A percentile compares a stretch with the other conserved stretches of the same genome.
Evolutionary conservation across 2,888 invertebrate species (phyloP).

Genomic region (Napeogenes inachia): DNA sequence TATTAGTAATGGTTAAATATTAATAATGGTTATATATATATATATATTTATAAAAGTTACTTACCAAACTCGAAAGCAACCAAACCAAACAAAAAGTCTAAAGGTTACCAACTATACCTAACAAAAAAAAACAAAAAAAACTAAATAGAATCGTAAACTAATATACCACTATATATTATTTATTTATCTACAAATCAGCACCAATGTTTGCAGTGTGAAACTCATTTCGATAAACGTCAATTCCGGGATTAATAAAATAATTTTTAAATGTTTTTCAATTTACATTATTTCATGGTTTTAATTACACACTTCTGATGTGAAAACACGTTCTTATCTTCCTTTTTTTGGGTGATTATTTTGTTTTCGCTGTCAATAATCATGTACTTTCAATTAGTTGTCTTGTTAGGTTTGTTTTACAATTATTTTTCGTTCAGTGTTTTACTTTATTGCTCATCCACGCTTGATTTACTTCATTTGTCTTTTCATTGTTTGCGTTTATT

Average conservation of each 20-base stretch:
- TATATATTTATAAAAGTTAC: too few relatives aligned
- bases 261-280: slow-evolving; percentile 34
- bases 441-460: background rate
- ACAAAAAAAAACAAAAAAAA: too few relatives aligned
- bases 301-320: slow-evolving; percentile 28
- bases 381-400: slow-evolving; percentile 8
- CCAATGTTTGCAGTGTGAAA: slow-evolving; percentile 19
- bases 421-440: slow-evolving; percentile 4
- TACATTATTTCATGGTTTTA: slow-evolving; percentile 38
- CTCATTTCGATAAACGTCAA: slow-evolving; percentile 31
- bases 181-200: background rate
- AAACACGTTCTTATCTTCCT: slow-evolving; percentile 17
- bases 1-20: too few relatives aligned
- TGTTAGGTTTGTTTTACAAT: slow-evolving; percentile 6
- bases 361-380: slow-evolving; percentile 14
- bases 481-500: background rate
- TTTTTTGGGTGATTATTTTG: slow-evolving; percentile 13
- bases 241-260: slow-evolving; percentile 32
- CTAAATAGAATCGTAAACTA: too few relatives aligned
- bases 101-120: too few relatives aligned
- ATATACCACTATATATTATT: background rate
- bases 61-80: too few relatives aligned
- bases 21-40: too few relatives aligned
- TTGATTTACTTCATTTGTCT: background rate
- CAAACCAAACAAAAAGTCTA: too few relatives aligned